phyloP scores from a whole-genome alignment of 1,140 invertebrate species.

The Aphaenogaster rudis region DNA sequence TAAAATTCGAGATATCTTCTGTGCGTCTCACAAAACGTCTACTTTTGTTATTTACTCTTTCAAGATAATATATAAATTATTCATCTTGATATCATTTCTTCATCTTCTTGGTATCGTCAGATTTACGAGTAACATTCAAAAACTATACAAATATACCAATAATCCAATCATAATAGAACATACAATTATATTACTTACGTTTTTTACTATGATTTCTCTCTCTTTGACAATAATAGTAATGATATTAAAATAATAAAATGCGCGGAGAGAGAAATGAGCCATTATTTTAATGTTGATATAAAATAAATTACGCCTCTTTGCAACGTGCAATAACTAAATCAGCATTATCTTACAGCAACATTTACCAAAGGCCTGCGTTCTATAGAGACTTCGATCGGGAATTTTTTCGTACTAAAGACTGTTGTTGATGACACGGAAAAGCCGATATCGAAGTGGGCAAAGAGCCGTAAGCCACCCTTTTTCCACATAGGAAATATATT shows the following conservation, averaged over 20 bases:
- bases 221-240: neutral
- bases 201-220: neutral
- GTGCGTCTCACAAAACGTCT: neutral
- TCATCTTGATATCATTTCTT: neutral
- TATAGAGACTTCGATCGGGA: constrained; percentile 28
- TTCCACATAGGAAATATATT: constrained; percentile 62
- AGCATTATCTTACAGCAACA: neutral
- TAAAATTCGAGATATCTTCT: constrained; percentile 34
- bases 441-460: constrained; percentile 54
- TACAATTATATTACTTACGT: neutral
- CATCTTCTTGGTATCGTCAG: neutral
- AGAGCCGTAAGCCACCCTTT: constrained; percentile 48
- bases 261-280: neutral
- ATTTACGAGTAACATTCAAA: neutral
- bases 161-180: neutral
- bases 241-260: constrained; percentile 13
- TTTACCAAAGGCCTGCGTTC: constrained; percentile 25
- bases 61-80: constrained; percentile 1
- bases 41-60: neutral
- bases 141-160: neutral
- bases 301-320: neutral
- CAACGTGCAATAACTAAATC: constrained; percentile 32
- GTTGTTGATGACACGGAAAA: constrained; percentile 63
- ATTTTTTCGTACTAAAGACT: constrained; percentile 61
- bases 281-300: constrained; percentile 25